Evolutionary conservation across 2,797 vertebrate genomes (phyloP), one percentile per base, ranked within the genome.

Genomic region (Chiloscyllium punctatum): DNA sequence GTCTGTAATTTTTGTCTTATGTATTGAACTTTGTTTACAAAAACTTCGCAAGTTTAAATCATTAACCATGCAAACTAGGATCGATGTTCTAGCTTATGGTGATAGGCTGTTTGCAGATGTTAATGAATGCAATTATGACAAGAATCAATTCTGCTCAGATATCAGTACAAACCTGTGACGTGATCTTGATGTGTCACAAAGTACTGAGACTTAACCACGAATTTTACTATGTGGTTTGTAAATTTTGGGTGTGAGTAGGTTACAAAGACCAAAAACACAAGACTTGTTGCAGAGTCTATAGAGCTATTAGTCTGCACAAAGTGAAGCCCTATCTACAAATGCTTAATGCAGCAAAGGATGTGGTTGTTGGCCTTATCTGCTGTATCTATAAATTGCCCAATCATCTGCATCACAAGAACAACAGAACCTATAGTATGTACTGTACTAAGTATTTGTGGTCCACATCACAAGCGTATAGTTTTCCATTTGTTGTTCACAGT

Each of bases 321-420:
- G n/a, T 68, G 25, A 97, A 97, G 96, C 97, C 97, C 96, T 97
- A 96, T 94, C 97, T 97, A 97, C 97, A 96, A 96, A 96, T 96
- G 96, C 96, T 97, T 96, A 96, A 96, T 96, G 95, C 96, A 97
- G 96, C 96, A 96, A 96, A 97, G 96, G 96, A 96, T 96, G 96
- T 95, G 0, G 68, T 74, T 96, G 96, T 96, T 97, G 96, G 96
- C 92, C 96, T 97, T 97, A 98, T 98, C 97, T 97, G 96, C 87
- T 96, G 95, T 96, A 97, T 97, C 96, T 97, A 96, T 95, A 88
- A 97, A 96, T 96, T 96, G 42, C n/a, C 87, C 84, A 95, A 95
- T 95, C 94, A 74, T 21, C 48, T 95, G 69, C 94, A 57, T 72
- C 33, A 53, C 30, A 27, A 95, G 69, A 74, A 53, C 13, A 18